phyloP scores from a whole-genome alignment of 2,888 invertebrate genomes.

The Plagodis pulveraria region DNA sequence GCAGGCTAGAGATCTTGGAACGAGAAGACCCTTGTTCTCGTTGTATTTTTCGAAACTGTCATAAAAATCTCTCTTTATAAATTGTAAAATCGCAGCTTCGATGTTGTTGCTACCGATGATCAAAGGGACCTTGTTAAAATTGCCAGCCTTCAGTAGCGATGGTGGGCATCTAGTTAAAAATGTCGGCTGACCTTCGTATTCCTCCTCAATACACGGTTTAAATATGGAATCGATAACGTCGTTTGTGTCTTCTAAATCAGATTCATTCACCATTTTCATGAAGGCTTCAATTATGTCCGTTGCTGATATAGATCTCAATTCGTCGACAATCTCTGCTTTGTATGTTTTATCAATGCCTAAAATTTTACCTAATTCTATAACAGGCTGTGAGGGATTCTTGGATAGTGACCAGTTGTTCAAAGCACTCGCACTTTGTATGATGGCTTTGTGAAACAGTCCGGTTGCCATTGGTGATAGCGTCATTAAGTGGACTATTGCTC shows the following conservation, averaged over 20 bases:
- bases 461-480: constrained; percentile 77
- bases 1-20: constrained; percentile 62
- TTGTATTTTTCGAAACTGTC: constrained; percentile 66
- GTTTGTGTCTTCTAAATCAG: constrained; percentile 33
- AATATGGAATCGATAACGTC: constrained; percentile 62
- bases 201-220: constrained; percentile 74
- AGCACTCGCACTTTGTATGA: constrained; percentile 75
- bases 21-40: constrained; percentile 59
- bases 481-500: constrained; percentile 74
- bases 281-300: constrained; percentile 57
- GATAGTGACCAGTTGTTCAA: constrained; percentile 70
- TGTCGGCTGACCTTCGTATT: constrained; percentile 72
- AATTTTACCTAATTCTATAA: constrained; percentile 59
- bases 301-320: constrained; percentile 55
- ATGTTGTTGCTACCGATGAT: constrained; percentile 74
- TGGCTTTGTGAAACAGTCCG: constrained; percentile 76
- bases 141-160: constrained; percentile 68
- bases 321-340: constrained; percentile 65
- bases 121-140: constrained; percentile 73
- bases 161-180: constrained; percentile 72
- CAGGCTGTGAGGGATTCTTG: constrained; percentile 63
- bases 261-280: constrained; percentile 34
- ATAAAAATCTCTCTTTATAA: constrained; percentile 55
- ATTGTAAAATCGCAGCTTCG: constrained; percentile 63
- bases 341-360: constrained; percentile 57